A percentile compares a stretch with the other conserved stretches of the same genome.
Evolutionary conservation across 2,888 invertebrate genomes (phyloP).

Genomic region (Mystacides longicornis): DNA sequence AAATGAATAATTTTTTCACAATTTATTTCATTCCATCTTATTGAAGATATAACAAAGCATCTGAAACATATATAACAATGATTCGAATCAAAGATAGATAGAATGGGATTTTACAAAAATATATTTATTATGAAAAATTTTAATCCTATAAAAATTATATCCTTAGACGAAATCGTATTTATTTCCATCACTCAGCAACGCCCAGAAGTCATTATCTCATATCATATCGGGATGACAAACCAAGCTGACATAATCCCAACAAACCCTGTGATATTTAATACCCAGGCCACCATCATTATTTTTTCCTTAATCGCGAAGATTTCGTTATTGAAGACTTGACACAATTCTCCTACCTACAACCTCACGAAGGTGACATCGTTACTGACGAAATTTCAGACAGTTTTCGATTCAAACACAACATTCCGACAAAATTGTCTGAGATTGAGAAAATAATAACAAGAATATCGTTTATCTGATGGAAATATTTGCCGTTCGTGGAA

Average conservation of each 20-base stretch:
- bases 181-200: too few relatives aligned
- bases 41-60: too few relatives aligned
- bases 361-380: not conserved
- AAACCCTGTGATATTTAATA: constrained; percentile 12
- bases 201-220: not conserved
- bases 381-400: not conserved
- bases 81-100: too few relatives aligned
- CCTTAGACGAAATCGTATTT: too few relatives aligned
- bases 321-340: constrained; percentile 3
- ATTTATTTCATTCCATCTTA: too few relatives aligned
- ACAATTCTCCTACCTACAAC: not conserved
- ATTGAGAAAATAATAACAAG: not conserved
- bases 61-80: too few relatives aligned
- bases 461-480: constrained; percentile 1
- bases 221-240: not conserved
- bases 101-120: too few relatives aligned
- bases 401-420: not conserved
- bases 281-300: constrained; percentile 11
- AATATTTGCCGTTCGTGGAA: not conserved
- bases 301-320: constrained; percentile 6
- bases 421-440: not conserved
- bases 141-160: too few relatives aligned
- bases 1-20: too few relatives aligned
- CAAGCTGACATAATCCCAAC: constrained; percentile 5
- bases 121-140: too few relatives aligned